Evolutionary conservation across 1,140 invertebrate species (phyloP).

Genomic region (Parapsyche elsis): DNA sequence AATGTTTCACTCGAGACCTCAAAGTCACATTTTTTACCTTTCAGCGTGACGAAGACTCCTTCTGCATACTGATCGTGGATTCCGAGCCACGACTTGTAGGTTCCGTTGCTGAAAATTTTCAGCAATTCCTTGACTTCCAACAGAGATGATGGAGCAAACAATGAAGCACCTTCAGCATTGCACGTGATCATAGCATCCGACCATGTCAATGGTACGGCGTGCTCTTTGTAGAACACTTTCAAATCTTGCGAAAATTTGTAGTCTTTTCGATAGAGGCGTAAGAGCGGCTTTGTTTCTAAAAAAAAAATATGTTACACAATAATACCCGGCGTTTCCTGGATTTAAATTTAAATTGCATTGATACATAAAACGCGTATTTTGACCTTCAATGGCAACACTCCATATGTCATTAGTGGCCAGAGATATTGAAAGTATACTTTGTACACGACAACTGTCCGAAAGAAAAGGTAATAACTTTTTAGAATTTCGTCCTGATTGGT

Average conservation of each 20-base stretch:
- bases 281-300: too few species aligned
- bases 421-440: too few species aligned
- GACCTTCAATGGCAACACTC: too few species aligned
- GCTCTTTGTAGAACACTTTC: constrained; percentile 39
- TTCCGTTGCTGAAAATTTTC: neutral
- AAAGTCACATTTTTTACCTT: constrained; percentile 27
- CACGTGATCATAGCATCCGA: constrained; percentile 34
- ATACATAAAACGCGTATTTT: too few species aligned
- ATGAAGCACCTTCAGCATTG: constrained; percentile 31
- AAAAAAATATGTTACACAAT: too few species aligned
- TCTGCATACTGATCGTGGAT: constrained; percentile 46
- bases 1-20: too few species aligned
- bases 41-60: constrained; percentile 38
- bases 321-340: too few species aligned
- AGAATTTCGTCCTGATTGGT: too few species aligned
- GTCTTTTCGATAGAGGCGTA: constrained; percentile 33
- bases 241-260: constrained; percentile 24
- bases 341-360: too few species aligned
- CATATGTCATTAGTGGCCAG: too few species aligned
- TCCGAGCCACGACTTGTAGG: constrained; percentile 28
- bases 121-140: neutral
- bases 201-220: neutral
- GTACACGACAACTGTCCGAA: too few species aligned
- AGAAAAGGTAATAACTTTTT: too few species aligned
- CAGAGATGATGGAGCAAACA: constrained; percentile 17